These are phyloP conservation scores for Leucophenga varia DNA, from an alignment of 1,140 invertebrate species.

Conservation along the genomic window DNA sequence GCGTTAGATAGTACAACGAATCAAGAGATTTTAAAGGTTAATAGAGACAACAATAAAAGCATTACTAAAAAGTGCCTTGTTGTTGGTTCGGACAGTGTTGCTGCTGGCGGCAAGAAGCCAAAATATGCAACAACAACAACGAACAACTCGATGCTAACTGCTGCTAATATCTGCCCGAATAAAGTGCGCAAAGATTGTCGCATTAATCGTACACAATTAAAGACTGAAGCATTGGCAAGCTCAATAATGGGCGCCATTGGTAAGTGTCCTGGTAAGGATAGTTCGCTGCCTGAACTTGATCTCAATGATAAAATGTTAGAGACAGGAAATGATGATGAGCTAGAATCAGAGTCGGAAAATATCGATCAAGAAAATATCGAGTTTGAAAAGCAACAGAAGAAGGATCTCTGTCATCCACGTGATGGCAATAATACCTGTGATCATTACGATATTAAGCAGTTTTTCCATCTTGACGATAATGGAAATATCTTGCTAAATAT, in stretches of 20 bases:
- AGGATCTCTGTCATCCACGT: constrained; percentile 36
- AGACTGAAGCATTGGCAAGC: constrained; percentile 49
- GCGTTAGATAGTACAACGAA: too few species aligned
- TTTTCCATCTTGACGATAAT: constrained; percentile 51
- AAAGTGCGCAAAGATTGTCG: constrained; percentile 49
- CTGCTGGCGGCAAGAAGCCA: too few species aligned
- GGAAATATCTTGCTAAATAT: constrained; percentile 54
- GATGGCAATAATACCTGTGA: constrained; percentile 40
- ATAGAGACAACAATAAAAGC: too few species aligned
- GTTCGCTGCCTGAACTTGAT: constrained; percentile 7
- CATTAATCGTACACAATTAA: constrained; percentile 47
- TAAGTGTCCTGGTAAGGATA: constrained; percentile 33
- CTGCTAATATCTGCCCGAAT: constrained; percentile 30
- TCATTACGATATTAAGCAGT: constrained; percentile 53
- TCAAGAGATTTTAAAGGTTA: too few species aligned
- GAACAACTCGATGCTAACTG: neutral
- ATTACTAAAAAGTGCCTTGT: too few species aligned
- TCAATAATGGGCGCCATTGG: constrained; percentile 53
- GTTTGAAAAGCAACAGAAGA: too few species aligned
- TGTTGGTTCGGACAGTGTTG: too few species aligned
- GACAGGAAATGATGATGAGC: neutral
- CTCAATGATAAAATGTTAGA: neutral
- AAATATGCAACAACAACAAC: constrained; percentile 10
- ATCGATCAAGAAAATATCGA: too few species aligned
- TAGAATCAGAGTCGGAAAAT: neutral